Percentiles rank a stretch among this genome's conserved stretches.
phyloP scores from a whole-genome alignment of 2,888 invertebrate species.

The Eledona agricola region DNA sequence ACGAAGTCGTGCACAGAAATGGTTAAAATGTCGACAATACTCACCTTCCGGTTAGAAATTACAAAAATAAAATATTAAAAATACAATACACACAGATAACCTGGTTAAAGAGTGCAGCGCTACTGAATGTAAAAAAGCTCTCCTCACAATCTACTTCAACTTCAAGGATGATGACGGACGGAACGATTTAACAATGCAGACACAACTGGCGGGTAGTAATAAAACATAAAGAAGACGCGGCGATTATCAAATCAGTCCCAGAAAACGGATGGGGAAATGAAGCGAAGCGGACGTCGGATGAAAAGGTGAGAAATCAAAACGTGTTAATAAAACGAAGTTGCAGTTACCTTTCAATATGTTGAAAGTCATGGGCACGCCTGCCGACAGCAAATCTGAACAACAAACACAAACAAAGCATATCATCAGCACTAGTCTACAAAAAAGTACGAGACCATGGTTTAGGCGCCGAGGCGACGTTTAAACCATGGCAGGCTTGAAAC shows the following conservation, averaged over 20 bases:
- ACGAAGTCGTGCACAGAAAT: constrained; percentile 1
- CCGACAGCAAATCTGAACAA: constrained; percentile 82
- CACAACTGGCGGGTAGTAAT: too few relatives aligned
- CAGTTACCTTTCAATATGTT: constrained; percentile 87
- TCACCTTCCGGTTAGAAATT: constrained; percentile 23
- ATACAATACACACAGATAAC: constrained; percentile 18
- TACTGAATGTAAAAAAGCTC: constrained; percentile 20
- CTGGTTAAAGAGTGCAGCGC: constrained; percentile 19
- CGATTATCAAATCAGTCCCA: too few relatives aligned
- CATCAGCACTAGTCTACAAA: constrained; percentile 62
- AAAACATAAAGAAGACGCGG: too few relatives aligned
- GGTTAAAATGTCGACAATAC: constrained; percentile 14
- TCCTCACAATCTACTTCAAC: too few relatives aligned
- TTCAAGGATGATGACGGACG: too few relatives aligned
- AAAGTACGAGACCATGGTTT: constrained; percentile 32
- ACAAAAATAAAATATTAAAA: constrained; percentile 12
- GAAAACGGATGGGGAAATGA: constrained; percentile 6
- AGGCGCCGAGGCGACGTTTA: constrained; percentile 23
- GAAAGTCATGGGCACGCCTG: constrained; percentile 84
- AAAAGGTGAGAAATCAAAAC: too few relatives aligned
- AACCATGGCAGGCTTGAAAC: constrained; percentile 41
- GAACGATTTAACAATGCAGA: too few relatives aligned
- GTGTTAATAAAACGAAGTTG: constrained; percentile 50
- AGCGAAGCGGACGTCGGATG: constrained; percentile 27
- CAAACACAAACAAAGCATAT: constrained; percentile 72